Percentiles rank a stretch among this genome's conserved stretches.
phyloP scores from a whole-genome alignment of 2,113 vertebrate genomes.

The Hippocampus barbouri region DNA sequence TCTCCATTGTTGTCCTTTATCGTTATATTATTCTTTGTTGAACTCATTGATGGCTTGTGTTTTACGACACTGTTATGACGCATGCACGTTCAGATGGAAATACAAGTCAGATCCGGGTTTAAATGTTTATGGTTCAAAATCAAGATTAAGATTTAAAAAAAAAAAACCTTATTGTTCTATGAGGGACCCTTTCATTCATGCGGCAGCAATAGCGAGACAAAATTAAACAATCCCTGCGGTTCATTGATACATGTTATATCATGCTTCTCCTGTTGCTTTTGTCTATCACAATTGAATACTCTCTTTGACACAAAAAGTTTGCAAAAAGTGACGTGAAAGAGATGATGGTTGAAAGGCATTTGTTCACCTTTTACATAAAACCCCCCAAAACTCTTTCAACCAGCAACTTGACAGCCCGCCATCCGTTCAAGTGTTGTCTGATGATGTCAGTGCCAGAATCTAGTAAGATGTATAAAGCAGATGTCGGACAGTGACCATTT shows the following conservation, averaged over 20 bases:
- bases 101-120: not conserved
- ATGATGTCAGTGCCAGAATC: not conserved
- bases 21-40: not conserved
- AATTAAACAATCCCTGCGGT: not conserved
- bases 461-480: too few relatives aligned
- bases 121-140: not conserved
- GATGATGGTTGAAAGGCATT: too few relatives aligned
- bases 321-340: too few relatives aligned
- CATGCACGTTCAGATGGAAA: not conserved
- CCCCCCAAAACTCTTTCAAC: not conserved
- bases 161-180: not conserved
- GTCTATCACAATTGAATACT: not conserved
- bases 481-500: not conserved
- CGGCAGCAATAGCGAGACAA: not conserved
- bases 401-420: not conserved
- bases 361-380: too few relatives aligned
- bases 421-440: not conserved
- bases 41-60: not conserved
- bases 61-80: not conserved
- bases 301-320: not conserved
- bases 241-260: not conserved
- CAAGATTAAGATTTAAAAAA: not conserved
- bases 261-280: not conserved
- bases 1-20: not conserved
- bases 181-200: not conserved